phyloP scores from a whole-genome alignment of 2,888 invertebrate genomes.

The Xestobium rufovillosum region DNA sequence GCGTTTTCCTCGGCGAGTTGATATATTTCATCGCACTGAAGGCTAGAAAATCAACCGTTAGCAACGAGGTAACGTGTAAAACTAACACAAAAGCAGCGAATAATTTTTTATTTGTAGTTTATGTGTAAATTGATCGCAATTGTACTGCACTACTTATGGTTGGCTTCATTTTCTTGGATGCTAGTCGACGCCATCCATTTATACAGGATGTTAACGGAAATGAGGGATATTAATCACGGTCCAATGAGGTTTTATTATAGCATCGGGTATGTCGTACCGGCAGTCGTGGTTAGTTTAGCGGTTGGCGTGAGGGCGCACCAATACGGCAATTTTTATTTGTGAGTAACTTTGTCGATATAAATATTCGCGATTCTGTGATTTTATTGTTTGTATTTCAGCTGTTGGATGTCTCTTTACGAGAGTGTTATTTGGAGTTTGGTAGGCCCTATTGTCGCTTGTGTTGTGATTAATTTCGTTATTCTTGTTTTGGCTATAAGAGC shows the following conservation, averaged over 20 bases:
- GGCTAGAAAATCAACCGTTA: conserved; percentile 68
- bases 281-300: conserved; percentile 82
- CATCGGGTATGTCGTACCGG: conserved; percentile 87
- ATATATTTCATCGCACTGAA: conserved; percentile 84
- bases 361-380: background rate
- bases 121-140: conserved; percentile 86
- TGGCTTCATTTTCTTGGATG: conserved; percentile 85
- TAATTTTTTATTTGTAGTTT: conserved; percentile 48
- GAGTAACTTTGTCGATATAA: conserved; percentile 48
- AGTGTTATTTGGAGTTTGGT: conserved; percentile 94
- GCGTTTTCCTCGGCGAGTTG: conserved; percentile 78
- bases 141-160: conserved; percentile 87
- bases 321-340: conserved; percentile 92
- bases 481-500: conserved; percentile 82
- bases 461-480: conserved; percentile 69
- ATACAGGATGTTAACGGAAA: conserved; percentile 89
- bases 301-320: conserved; percentile 90
- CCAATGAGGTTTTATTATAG: conserved; percentile 89
- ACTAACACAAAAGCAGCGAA: conserved; percentile 6
- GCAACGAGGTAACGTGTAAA: conserved; percentile 66
- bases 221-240: conserved; percentile 93
- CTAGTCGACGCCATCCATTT: conserved; percentile 88
- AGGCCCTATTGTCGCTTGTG: conserved; percentile 77
- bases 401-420: conserved; percentile 92
- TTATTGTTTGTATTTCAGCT: conserved; percentile 49